Percentiles rank a stretch among this genome's conserved stretches.
phyloP scores from a whole-genome alignment of 2,113 vertebrate species.

The Opisthocomus hoazin region DNA sequence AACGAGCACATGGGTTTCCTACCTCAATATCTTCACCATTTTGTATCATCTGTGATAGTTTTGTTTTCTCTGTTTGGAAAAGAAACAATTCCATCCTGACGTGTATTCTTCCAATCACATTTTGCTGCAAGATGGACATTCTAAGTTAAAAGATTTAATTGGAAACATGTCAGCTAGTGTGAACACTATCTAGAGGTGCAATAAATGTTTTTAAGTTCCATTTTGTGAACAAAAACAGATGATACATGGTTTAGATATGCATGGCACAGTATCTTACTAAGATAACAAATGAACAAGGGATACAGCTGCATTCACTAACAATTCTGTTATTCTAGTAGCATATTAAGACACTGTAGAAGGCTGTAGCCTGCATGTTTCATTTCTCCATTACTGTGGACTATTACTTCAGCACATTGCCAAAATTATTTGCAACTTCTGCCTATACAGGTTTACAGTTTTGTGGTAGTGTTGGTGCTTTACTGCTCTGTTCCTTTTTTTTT shows the following conservation, averaged over 20 bases:
- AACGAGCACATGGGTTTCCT: fast-evolving
- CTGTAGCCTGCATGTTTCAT: neutral
- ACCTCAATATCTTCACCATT: neutral
- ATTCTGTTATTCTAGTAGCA: neutral
- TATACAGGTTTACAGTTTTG: neutral
- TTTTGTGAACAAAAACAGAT: neutral
- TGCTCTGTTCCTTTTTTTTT: neutral
- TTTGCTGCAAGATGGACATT: neutral
- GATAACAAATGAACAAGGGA: neutral
- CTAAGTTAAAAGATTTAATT: neutral
- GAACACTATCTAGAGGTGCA: neutral
- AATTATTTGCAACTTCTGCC: neutral
- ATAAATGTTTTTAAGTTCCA: neutral
- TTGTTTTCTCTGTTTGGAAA: neutral
- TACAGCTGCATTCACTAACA: neutral
- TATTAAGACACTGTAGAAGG: neutral
- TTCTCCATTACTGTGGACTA: neutral
- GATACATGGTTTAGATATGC: neutral
- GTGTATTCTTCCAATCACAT: neutral
- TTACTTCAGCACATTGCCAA: neutral
- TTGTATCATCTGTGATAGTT: neutral
- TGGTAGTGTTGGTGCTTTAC: neutral
- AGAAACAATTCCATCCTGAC: neutral
- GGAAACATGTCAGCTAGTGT: neutral
- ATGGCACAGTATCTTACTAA: neutral